Conservation (phyloP, 2,888 invertebrate species). For the Eupeodes luniger region DNA sequence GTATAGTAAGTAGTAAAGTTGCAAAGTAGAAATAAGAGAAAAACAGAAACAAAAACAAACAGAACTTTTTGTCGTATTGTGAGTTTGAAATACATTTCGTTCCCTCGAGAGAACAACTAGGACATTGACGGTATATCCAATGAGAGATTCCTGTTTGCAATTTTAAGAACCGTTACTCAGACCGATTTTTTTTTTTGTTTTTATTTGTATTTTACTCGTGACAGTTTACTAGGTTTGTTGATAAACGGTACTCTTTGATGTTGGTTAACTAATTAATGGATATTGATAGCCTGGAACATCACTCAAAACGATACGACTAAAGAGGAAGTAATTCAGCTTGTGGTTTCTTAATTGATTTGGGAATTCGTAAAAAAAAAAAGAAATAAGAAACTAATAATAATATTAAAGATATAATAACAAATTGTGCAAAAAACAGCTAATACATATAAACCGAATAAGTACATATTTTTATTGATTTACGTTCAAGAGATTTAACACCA, state of each 20-base stretch:
- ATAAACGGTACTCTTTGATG: slow-evolving; percentile 53
- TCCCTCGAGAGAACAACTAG: slow-evolving; percentile 32
- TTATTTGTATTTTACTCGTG: slow-evolving; percentile 34
- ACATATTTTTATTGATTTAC: no score
- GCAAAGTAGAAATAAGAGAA: slow-evolving; percentile 13
- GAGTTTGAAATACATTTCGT: slow-evolving; percentile 28
- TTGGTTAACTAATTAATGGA: slow-evolving; percentile 42
- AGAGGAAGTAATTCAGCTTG: neutral
- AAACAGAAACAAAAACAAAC: neutral
- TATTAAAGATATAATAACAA: neutral
- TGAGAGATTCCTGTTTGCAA: slow-evolving; percentile 38
- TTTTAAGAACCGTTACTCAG: slow-evolving; percentile 18
- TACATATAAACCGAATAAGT: no score
- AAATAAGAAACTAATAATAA: neutral
- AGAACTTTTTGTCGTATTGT: slow-evolving; percentile 46
- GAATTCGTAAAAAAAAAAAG: neutral
- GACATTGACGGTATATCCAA: neutral
- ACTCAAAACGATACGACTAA: slow-evolving; percentile 15
- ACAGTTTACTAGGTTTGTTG: slow-evolving; percentile 26
- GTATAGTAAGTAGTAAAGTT: neutral
- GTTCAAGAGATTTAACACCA: no score
- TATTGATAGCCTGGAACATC: slow-evolving; percentile 22
- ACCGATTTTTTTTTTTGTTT: slow-evolving; percentile 1
- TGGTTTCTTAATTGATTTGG: slow-evolving; percentile 1
- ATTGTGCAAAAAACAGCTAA: neutral